Evolutionary conservation across 2,888 invertebrate genomes (phyloP), one percentile per base, ranked within the genome.

Genomic region (Andrena dorsata): DNA sequence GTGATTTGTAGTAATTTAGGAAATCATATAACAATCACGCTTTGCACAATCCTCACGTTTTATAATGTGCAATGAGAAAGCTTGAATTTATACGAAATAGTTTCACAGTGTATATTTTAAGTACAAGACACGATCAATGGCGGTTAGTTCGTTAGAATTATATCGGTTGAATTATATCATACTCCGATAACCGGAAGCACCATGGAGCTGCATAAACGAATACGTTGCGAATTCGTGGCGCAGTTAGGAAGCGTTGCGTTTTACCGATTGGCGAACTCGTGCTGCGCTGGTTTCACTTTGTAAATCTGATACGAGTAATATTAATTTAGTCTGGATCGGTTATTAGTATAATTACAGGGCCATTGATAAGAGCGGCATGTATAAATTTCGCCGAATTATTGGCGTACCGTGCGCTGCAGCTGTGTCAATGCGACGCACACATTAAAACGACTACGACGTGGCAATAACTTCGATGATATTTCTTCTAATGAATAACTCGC

Each of bases 281-380:
- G 0, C 30, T 53, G 8, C 53, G 10, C 16, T 3, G 69, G 28
- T 49, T 68, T 63, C 70, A 49, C 56, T 63, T 82, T 82, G 74
- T 71, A 75, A 75, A 83, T 75, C 73, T 64, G 78, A 75, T 64
- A 53, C 56, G 69, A 8, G 56, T 41, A 64, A 72, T 72, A 83
- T 83, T 78, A 74, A 83, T 83, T 83, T 71, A 65, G 47, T 56
- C 6, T 49, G 26, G n/a, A 32, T 32, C 49, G 75, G 78, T 75
- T 75, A 82, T 82, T 83, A 75, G 83, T 72, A 63, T 72, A 82
- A 83, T 83, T 83, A 82, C 71, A 56, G 56, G 47, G 20, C n/a
- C 41, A 63, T 70, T 60, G 83, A 82, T 83, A 78, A 82, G 69
- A 64, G 74, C 26, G 8, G n/a, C 20, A 8, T 49, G 64, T 78